A percentile compares a stretch with the other conserved stretches of the same genome.
Evolutionary conservation across 2,797 vertebrate species (phyloP).

Genomic region (Chelidonichthys spinosus): DNA sequence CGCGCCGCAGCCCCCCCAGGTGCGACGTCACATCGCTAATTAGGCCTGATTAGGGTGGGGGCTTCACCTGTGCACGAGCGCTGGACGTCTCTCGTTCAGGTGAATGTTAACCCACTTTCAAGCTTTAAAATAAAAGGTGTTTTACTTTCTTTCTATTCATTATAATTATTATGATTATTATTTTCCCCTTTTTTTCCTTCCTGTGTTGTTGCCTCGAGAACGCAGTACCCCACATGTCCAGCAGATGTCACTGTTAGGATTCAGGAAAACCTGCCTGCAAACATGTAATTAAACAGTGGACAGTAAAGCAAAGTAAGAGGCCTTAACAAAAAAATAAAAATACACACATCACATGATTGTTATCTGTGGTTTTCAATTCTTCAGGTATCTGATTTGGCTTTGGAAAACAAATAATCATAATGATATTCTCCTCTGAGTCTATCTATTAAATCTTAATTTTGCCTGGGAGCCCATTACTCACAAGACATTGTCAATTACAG

Average conservation of each 20-base stretch:
- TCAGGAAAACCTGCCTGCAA: conserved; percentile 32
- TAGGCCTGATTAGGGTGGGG: background rate
- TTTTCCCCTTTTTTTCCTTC: too few relatives aligned
- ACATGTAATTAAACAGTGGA: background rate
- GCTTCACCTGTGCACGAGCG: background rate
- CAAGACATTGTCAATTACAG: conserved; percentile 9
- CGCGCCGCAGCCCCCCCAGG: background rate
- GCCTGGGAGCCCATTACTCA: background rate
- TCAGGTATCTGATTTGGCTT: background rate
- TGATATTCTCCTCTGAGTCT: background rate
- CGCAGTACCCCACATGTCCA: conserved; percentile 51
- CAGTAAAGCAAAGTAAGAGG: conserved; percentile 7
- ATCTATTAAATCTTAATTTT: conserved; percentile 8
- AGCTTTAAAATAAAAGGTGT: too few relatives aligned
- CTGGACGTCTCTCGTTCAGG: too few relatives aligned
- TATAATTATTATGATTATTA: too few relatives aligned
- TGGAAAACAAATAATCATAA: background rate
- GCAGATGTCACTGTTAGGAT: conserved; percentile 75
- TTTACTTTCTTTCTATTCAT: too few relatives aligned
- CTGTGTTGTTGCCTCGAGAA: background rate
- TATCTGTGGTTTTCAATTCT: conserved; percentile 1
- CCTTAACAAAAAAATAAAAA: background rate
- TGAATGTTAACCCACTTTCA: too few relatives aligned
- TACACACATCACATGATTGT: background rate
- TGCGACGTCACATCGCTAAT: background rate